Evolutionary conservation across 2,797 vertebrate species (phyloP), one percentile per base, ranked within the genome.

Genomic region (Danio aesculapii): DNA sequence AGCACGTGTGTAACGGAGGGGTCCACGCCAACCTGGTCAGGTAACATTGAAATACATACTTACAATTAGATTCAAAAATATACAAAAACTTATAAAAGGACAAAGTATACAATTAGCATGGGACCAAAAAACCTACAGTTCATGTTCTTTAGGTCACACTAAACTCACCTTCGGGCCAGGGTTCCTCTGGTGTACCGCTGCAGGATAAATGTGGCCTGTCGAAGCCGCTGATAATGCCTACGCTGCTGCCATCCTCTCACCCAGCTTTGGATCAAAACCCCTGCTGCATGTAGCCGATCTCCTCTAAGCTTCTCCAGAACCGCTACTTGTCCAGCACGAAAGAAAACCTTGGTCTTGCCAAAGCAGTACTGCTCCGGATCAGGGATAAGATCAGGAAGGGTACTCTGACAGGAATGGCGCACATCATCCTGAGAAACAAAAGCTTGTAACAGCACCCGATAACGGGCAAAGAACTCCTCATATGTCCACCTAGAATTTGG

Each of bases 241-340:
- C 87, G 87, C 0, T 86, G 90, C 87, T 95, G 87, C 94, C 94
- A 96, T 30, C 95, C 93, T 79, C 87, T 91, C 66, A 94, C 89
- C 41, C 80, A 75, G 81, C 91, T 90, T 92, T 95, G 95, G 79
- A 96, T 89, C 87, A 88, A 71, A 79, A 92, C 86, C 0, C 93
- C 92, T 11, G 94, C 94, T 0, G 9, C 82, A 5, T 88, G 79
- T 57, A 96, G 88, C 78, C 86, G 86, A 75, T 88, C 91, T 0
- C 84, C 89, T 70, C 92, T 86, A 82, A 95, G 91, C 79, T 91
- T 91, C 89, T 96, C 95, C 89, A 95, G 87, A 10, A 90, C 59
- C 1, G 95, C 95, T 86, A 95, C 94, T 87, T 94, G 95, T 53
- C 95, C 95, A 0, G 94, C 91, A 10, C 89, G 85, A 79, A 95